phyloP scores from a whole-genome alignment of 2,113 vertebrate genomes.

The Ailurus styani region DNA sequence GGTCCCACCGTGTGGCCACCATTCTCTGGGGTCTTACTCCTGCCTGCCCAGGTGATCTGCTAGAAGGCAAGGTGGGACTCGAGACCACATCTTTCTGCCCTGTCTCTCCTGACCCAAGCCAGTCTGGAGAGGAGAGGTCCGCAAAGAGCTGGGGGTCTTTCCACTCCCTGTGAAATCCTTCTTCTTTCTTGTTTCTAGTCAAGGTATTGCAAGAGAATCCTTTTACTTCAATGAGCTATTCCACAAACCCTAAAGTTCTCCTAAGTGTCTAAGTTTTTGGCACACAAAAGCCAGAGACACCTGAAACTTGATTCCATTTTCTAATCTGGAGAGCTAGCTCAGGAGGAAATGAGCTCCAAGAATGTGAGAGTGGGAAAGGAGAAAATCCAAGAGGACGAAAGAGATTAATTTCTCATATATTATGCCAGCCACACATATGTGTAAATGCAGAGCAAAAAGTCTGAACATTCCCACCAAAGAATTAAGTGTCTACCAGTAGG shows the following conservation, averaged over 20 bases:
- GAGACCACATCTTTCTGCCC: background rate
- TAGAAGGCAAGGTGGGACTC: background rate
- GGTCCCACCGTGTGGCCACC: background rate
- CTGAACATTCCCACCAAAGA: conserved; percentile 23
- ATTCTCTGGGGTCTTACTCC: background rate
- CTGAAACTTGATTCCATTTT: background rate
- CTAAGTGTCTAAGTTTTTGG: background rate
- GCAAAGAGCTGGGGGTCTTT: background rate
- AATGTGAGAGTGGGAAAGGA: background rate
- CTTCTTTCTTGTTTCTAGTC: background rate
- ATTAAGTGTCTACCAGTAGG: background rate
- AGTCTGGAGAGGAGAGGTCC: background rate
- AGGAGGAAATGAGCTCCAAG: background rate
- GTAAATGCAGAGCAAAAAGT: background rate
- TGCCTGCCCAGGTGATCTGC: background rate
- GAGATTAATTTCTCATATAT: background rate
- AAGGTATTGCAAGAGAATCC: background rate
- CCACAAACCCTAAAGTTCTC: background rate
- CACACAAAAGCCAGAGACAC: background rate
- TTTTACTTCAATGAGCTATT: background rate
- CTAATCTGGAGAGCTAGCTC: background rate
- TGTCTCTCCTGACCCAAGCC: background rate
- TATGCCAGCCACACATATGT: background rate
- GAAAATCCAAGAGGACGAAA: background rate
- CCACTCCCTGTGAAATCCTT: background rate